These are phyloP conservation scores for Hydra vulgaris DNA, from an alignment of 30 jellyfish, hydroid and myxozoan species.

Conservation along the genomic window DNA sequence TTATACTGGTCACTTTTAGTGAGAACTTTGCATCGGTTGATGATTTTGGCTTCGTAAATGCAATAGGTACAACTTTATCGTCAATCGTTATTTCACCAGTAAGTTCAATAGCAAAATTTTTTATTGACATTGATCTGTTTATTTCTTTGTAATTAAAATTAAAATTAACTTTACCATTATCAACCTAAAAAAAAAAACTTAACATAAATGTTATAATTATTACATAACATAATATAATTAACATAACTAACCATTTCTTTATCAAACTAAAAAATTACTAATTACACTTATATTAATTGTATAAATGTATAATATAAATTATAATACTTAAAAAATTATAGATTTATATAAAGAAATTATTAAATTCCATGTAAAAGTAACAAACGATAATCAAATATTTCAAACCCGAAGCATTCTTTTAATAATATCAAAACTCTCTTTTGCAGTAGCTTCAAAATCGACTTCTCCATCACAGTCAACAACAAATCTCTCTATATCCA, in stretches of 20 bases:
- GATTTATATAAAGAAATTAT: no score
- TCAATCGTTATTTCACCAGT: constrained; percentile 36
- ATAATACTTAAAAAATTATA: no score
- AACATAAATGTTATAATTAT: not conserved
- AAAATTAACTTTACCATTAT: constrained; percentile 36
- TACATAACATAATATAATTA: no score
- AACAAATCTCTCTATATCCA: constrained; percentile 28
- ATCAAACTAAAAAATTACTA: no score
- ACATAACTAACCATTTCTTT: no score
- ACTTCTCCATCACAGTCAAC: constrained; percentile 56
- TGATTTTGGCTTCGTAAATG: constrained; percentile 30
- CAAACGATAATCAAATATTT: no score
- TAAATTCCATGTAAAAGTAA: no score
- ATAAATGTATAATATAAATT: no score
- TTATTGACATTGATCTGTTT: constrained; percentile 19
- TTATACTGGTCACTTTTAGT: constrained; percentile 26
- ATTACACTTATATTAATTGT: no score
- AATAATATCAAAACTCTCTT: constrained; percentile 58
- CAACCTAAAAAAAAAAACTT: not conserved
- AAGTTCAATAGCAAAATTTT: constrained; percentile 26
- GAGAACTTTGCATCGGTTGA: constrained; percentile 38
- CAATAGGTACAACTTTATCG: constrained; percentile 34
- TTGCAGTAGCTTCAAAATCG: constrained; percentile 46
- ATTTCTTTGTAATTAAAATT: constrained; percentile 35
- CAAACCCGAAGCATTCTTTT: constrained; percentile 32